phyloP scores from a whole-genome alignment of 2,888 invertebrate genomes.

The Amphipoea oculea region DNA sequence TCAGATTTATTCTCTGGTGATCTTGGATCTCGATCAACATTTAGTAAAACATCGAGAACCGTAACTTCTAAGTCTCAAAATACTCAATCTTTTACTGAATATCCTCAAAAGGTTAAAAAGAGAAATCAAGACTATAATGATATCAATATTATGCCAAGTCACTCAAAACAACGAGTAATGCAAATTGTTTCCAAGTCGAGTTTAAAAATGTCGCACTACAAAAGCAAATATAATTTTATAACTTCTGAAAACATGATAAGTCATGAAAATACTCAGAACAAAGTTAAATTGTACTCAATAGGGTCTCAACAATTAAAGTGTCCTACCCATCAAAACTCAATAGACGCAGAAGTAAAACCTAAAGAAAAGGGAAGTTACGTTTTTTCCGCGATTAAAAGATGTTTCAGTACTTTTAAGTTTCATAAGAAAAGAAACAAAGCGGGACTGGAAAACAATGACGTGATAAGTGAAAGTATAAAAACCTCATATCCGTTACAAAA shows the following conservation, averaged over 20 bases:
- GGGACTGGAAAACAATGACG: slow-evolving; percentile 2
- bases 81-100: background rate
- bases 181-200: slow-evolving; percentile 36
- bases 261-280: background rate
- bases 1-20: background rate
- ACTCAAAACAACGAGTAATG: slow-evolving; percentile 29
- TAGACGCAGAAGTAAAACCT: slow-evolving; percentile 6
- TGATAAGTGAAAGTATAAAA: slow-evolving; percentile 3
- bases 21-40: slow-evolving; percentile 18
- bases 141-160: background rate
- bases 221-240: background rate
- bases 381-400: slow-evolving; percentile 48
- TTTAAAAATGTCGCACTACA: slow-evolving; percentile 12
- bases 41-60: slow-evolving; percentile 10
- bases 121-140: slow-evolving; percentile 2
- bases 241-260: background rate
- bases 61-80: slow-evolving; percentile 12
- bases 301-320: slow-evolving; percentile 1
- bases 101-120: background rate
- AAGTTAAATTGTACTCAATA: slow-evolving; percentile 21
- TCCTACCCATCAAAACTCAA: background rate
- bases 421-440: slow-evolving; percentile 37
- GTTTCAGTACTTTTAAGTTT: slow-evolving; percentile 52
- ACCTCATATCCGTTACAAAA: slow-evolving; percentile 4
- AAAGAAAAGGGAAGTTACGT: slow-evolving; percentile 33